phyloP scores from a whole-genome alignment of 37 sponge, comb jelly and placozoan genomes.

The Hexactinellida sp. region DNA sequence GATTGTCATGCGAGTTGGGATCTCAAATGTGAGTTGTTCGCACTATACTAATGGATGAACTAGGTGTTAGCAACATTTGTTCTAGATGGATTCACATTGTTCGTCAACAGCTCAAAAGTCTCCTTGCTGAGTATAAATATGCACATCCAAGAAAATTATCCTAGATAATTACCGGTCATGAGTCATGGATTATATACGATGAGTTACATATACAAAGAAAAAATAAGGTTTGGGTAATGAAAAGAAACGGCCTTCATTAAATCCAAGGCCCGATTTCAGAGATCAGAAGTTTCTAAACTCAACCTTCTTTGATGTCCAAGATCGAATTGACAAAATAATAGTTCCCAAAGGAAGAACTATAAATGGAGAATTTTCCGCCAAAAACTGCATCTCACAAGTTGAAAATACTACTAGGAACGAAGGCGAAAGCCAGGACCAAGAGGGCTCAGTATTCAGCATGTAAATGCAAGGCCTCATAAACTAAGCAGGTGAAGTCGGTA shows the following conservation, averaged over 20 bases:
- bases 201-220: neutral
- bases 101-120: no score
- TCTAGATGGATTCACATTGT: neutral
- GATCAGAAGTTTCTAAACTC: neutral
- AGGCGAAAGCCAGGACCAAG: neutral
- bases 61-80: neutral
- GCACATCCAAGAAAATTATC: neutral
- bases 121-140: neutral
- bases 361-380: neutral
- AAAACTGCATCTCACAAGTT: neutral
- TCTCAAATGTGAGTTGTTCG: neutral
- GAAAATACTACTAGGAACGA: neutral
- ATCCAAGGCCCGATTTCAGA: neutral
- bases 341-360: neutral
- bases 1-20: neutral
- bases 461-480: neutral
- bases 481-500: neutral
- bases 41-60: neutral
- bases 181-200: neutral
- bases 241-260: neutral
- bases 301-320: neutral
- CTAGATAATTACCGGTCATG: neutral
- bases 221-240: neutral
- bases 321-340: neutral
- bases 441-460: neutral